A percentile compares a stretch with the other conserved stretches of the same genome.
Evolutionary conservation across 2,888 invertebrate genomes (phyloP).

Genomic region (Hirtodrosophila confusa): DNA sequence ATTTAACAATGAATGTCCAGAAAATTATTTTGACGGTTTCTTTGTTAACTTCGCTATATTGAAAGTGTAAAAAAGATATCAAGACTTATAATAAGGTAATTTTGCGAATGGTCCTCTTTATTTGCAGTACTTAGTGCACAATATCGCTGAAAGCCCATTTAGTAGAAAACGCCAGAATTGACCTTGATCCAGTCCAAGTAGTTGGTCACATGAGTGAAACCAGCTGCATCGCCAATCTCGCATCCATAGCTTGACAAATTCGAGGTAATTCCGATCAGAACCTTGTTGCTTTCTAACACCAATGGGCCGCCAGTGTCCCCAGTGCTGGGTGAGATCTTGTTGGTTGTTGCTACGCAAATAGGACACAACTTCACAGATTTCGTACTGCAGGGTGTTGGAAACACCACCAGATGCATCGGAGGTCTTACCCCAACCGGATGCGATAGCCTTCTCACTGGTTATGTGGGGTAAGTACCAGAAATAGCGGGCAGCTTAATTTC

Average conservation of each 20-base stretch:
- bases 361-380: constrained; percentile 72
- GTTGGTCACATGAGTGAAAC: constrained; percentile 60
- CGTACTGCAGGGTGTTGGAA: constrained; percentile 79
- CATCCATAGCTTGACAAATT: constrained; percentile 55
- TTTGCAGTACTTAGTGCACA: constrained; percentile 9
- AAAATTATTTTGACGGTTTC: too few relatives aligned
- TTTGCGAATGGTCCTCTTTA: constrained; percentile 14
- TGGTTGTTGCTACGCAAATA: constrained; percentile 72
- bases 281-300: constrained; percentile 36
- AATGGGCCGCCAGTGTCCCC: constrained; percentile 82
- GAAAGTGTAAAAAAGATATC: too few relatives aligned
- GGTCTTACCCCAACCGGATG: constrained; percentile 84
- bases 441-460: constrained; percentile 77
- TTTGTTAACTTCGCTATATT: too few relatives aligned
- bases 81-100: too few relatives aligned
- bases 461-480: constrained; percentile 65
- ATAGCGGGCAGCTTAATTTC: constrained; percentile 57
- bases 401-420: constrained; percentile 60
- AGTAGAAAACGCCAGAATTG: too few relatives aligned
- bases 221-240: constrained; percentile 52
- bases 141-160: constrained; percentile 18
- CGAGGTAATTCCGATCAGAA: constrained; percentile 67
- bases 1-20: too few relatives aligned
- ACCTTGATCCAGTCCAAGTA: constrained; percentile 60
- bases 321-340: constrained; percentile 67